Evolutionary conservation across 37 sponge, comb jelly and placozoan species (phyloP), one percentile per base, ranked within the genome.

Genomic region (Chondrilla cf. caribensis): DNA sequence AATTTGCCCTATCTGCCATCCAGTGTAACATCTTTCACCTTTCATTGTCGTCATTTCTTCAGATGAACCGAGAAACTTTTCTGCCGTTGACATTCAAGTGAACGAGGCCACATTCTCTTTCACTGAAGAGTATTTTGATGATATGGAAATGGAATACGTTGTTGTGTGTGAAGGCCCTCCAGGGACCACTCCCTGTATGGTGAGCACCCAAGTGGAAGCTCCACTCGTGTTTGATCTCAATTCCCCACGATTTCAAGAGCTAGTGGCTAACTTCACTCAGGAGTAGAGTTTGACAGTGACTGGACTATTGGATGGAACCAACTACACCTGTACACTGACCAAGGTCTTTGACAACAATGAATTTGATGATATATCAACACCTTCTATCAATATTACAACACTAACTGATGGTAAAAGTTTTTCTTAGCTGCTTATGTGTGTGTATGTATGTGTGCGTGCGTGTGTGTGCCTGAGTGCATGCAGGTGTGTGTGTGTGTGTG

Each of bases 321-420:
- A 67, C 32, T 67, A 67, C 68, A 67, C 15, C 68, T 67, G 68
- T 28, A 67, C 68, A 31, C 33, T 67, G 17, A 18, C 35, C 17
- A 67, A 67, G 68, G 35, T 28, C 35, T 67, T 67, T 67, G 68
- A 67, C 68, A 67, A 67, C 35, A 33, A 32, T 28, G 68, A 67
- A 29, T 67, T 67, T 67, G 35, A 4, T 67, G 68, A 67, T 4
- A 67, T 67, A 67, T 28, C 35, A 33, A 6, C 68, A 18, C 68
- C 68, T 14, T 11, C 51, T 47, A 47, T 47, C 11, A 11, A 6
- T 14, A 47, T 47, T 11, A 47, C 51, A 47, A 47, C 51, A 47
- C 9, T 47, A 47, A 47, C 51, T 14, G 51, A 47, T 47, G 51
- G 51, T 47, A 47, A n/a, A n/a, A n/a, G n/a, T n/a, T n/a, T n/a